phyloP scores from a whole-genome alignment of 2,797 vertebrate genomes.

The Crypturellus tataupa region DNA sequence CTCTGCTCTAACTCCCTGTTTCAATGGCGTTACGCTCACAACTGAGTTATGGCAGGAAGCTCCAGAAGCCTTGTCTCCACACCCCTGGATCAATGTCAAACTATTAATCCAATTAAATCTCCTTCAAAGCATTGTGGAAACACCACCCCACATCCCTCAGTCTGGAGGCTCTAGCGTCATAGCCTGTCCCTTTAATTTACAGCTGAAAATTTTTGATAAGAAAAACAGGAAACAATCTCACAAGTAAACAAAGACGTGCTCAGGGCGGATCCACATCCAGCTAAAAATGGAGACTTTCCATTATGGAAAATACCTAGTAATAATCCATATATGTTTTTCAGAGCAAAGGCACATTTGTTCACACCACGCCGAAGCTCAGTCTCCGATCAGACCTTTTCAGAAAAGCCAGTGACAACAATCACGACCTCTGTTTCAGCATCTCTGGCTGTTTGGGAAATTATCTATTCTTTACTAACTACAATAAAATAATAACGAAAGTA shows the following conservation, averaged over 20 bases:
- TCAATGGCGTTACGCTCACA: background rate
- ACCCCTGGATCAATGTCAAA: background rate
- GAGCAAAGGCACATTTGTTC: background rate
- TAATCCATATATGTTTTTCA: conserved; percentile 33
- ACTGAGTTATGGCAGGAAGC: background rate
- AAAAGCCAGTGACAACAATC: background rate
- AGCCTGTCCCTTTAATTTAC: conserved; percentile 14
- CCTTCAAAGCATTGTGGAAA: conserved; percentile 21
- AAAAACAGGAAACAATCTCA: conserved; percentile 69
- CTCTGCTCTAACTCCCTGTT: background rate
- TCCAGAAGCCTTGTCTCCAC: background rate
- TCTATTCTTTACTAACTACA: background rate
- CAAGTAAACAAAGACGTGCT: conserved; percentile 71
- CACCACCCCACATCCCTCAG: background rate
- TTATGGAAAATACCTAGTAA: conserved; percentile 30
- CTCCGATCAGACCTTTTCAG: background rate
- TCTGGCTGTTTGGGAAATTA: background rate
- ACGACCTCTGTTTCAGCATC: background rate
- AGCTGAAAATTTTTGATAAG: conserved; percentile 75
- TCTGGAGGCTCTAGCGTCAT: background rate
- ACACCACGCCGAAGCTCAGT: background rate
- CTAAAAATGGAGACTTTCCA: conserved; percentile 59
- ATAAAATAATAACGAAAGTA: background rate
- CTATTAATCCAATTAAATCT: background rate
- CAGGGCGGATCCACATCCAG: conserved; percentile 46